These are phyloP conservation scores for Halocaridina rubra DNA, from an alignment of 2,888 invertebrate species.

Conservation along the genomic window DNA sequence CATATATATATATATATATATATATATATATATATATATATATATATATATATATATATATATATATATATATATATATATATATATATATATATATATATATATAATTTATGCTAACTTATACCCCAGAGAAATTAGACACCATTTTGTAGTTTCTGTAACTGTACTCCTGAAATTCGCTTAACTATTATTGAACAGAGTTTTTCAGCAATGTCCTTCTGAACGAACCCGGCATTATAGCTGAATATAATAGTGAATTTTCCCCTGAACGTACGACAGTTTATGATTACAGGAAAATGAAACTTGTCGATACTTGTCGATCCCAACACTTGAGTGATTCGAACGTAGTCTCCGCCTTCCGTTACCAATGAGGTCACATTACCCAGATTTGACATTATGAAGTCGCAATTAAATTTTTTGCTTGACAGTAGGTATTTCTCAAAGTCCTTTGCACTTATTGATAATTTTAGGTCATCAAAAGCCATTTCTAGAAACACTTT, in stretches of 20 bases:
- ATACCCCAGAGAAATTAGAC: neutral
- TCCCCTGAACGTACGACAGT: neutral
- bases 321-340: neutral
- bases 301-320: neutral
- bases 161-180: neutral
- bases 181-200: neutral
- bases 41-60: too few relatives aligned
- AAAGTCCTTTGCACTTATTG: neutral
- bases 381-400: neutral
- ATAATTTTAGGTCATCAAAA: neutral
- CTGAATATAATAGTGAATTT: neutral
- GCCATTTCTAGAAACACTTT: neutral
- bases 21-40: too few relatives aligned
- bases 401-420: neutral
- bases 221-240: neutral
- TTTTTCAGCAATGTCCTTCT: neutral
- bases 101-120: too few relatives aligned
- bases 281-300: neutral
- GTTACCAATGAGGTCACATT: neutral
- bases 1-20: too few relatives aligned
- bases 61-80: too few relatives aligned
- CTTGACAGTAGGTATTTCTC: too few relatives aligned
- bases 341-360: neutral
- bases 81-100: too few relatives aligned
- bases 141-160: too few relatives aligned